Conservation (phyloP, 1,140 invertebrate species). For the Oncopeltus fasciatus region DNA sequence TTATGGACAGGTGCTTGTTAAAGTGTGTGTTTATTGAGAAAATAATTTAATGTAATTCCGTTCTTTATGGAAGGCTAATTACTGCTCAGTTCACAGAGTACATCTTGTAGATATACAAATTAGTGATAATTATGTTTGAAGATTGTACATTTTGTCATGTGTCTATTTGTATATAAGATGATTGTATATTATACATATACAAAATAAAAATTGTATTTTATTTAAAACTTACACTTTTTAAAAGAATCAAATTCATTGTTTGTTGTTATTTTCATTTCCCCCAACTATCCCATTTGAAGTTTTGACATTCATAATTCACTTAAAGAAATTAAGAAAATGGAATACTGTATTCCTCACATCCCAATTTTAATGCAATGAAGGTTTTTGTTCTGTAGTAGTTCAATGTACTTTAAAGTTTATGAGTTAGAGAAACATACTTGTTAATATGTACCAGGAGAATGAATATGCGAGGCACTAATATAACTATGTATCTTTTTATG, state of each 20-base stretch:
- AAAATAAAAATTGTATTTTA: conserved; percentile 6
- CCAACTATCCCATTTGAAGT: not conserved
- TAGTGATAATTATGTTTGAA: not conserved
- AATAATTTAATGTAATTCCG: too few relatives aligned
- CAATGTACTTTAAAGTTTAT: too few relatives aligned
- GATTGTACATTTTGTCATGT: conserved; percentile 1
- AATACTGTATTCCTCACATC: too few relatives aligned
- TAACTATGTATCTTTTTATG: too few relatives aligned
- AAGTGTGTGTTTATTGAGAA: too few relatives aligned
- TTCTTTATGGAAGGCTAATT: not conserved
- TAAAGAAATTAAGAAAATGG: not conserved
- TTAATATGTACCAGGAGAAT: too few relatives aligned
- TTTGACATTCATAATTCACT: not conserved
- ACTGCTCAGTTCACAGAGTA: conserved; percentile 1
- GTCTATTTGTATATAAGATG: conserved; percentile 7
- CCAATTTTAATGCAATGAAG: too few relatives aligned
- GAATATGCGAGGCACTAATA: too few relatives aligned
- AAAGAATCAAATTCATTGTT: conserved; percentile 5
- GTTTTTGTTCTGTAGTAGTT: too few relatives aligned
- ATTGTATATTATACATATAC: conserved; percentile 1
- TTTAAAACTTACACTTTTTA: conserved; percentile 8
- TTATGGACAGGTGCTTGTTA: too few relatives aligned
- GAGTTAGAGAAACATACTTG: too few relatives aligned
- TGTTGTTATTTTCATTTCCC: too few relatives aligned
- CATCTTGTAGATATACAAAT: not conserved